phyloP scores from a whole-genome alignment of 2,888 invertebrate species.

The Platycheirus albimanus region DNA sequence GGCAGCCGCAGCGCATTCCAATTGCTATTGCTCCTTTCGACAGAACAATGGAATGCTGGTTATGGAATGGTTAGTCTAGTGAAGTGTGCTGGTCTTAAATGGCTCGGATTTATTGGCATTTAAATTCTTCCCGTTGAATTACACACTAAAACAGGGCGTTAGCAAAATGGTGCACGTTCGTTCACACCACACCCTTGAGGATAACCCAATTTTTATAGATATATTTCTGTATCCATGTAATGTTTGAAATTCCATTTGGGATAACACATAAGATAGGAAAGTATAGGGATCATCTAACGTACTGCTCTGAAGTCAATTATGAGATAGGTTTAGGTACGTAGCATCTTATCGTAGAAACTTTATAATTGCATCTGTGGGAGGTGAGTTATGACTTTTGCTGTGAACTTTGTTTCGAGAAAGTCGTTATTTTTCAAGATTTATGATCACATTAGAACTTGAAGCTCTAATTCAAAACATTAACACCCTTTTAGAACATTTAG shows the following conservation, averaged over 20 bases:
- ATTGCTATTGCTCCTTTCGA: slow-evolving; percentile 17
- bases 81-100: slow-evolving; percentile 62
- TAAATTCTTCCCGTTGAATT: slow-evolving; percentile 83
- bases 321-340: no score
- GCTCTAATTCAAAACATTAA: neutral
- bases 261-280: no score
- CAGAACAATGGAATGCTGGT: slow-evolving; percentile 73
- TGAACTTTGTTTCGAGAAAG: neutral
- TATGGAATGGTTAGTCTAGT: slow-evolving; percentile 25
- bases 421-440: neutral
- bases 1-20: slow-evolving; percentile 65
- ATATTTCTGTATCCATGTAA: neutral
- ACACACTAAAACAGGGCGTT: slow-evolving; percentile 71
- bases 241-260: slow-evolving; percentile 1
- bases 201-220: neutral
- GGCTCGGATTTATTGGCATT: slow-evolving; percentile 79
- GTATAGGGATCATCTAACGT: no score
- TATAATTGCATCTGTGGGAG: neutral
- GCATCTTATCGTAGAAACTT: neutral
- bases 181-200: slow-evolving; percentile 8
- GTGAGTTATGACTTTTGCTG: neutral
- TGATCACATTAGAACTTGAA: neutral
- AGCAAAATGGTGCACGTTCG: neutral
- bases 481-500: no score
- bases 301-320: no score